Percentiles rank a stretch among this genome's conserved stretches.
Conservation (phyloP, 2,888 invertebrate genomes). For the Rhabditophanes sp. region DNA sequence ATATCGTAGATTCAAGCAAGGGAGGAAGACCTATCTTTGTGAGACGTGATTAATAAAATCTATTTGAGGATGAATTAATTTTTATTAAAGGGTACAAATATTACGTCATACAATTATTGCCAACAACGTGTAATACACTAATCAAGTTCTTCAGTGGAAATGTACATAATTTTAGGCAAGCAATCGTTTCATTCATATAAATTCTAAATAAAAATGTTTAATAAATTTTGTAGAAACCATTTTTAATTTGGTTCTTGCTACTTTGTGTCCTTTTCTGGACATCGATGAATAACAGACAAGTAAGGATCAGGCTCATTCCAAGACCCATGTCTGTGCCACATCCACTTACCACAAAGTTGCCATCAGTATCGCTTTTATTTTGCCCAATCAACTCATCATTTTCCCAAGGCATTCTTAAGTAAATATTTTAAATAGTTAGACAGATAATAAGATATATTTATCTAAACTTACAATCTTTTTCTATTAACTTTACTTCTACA, state of each 20-base stretch:
- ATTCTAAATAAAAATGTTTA: too few relatives aligned
- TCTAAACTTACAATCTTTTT: constrained; percentile 12
- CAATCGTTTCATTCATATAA: too few relatives aligned
- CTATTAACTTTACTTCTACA: constrained; percentile 10
- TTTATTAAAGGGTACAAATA: too few relatives aligned
- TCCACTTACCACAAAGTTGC: constrained; percentile 14
- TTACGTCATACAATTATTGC: too few relatives aligned
- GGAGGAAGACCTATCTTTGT: constrained; percentile 18
- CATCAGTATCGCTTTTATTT: constrained; percentile 9
- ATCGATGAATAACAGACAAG: constrained; percentile 12
- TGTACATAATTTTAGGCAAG: too few relatives aligned
- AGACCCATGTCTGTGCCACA: constrained; percentile 16
- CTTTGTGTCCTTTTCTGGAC: too few relatives aligned
- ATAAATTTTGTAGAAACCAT: too few relatives aligned
- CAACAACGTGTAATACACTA: too few relatives aligned
- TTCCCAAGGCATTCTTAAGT: constrained; percentile 19
- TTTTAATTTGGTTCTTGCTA: too few relatives aligned
- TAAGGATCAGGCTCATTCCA: constrained; percentile 24
- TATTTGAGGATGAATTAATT: too few relatives aligned
- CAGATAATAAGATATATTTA: neutral
- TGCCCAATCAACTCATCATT: constrained; percentile 16
- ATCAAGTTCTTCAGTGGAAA: too few relatives aligned
- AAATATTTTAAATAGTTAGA: neutral
- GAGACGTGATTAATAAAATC: too few relatives aligned
- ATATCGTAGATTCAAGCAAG: constrained; percentile 15